These are phyloP conservation scores for Stenoptilia bipunctidactyla DNA, from an alignment of 2,888 invertebrate genomes.

Conservation along the genomic window DNA sequence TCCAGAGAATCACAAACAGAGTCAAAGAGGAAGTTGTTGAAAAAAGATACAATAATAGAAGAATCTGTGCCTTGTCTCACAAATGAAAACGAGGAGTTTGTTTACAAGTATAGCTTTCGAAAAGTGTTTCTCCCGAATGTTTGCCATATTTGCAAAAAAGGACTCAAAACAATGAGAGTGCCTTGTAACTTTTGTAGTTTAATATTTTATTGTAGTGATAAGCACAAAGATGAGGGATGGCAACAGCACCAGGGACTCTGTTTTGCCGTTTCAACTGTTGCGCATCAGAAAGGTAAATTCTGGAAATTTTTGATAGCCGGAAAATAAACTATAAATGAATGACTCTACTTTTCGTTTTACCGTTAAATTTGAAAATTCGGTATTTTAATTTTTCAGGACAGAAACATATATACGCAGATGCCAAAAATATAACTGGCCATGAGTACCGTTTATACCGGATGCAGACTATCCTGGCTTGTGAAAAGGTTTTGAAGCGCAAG, in stretches of 20 bases:
- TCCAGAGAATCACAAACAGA: constrained; percentile 45
- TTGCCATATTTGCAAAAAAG: constrained; percentile 66
- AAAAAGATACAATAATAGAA: constrained; percentile 22
- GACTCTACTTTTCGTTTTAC: too few species aligned
- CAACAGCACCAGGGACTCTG: constrained; percentile 73
- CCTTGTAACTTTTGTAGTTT: constrained; percentile 69
- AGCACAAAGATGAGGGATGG: constrained; percentile 73
- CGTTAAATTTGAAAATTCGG: too few species aligned
- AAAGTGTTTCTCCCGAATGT: constrained; percentile 73
- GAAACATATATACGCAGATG: constrained; percentile 64
- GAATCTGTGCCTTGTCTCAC: constrained; percentile 37
- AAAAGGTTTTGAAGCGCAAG: constrained; percentile 67
- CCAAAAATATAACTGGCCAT: constrained; percentile 61
- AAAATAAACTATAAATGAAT: too few species aligned
- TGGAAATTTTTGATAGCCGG: too few species aligned
- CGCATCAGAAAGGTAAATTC: constrained; percentile 66
- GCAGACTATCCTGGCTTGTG: constrained; percentile 72
- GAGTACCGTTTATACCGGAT: constrained; percentile 75
- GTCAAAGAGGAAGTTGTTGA: constrained; percentile 27
- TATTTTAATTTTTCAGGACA: constrained; percentile 37
- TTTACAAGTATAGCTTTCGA: constrained; percentile 76
- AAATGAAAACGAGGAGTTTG: constrained; percentile 71
- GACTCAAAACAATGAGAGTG: constrained; percentile 32
- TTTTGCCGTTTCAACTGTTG: constrained; percentile 69
- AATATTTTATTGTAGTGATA: constrained; percentile 73